Evolutionary conservation across 2,888 invertebrate species (phyloP).

Genomic region (Stenchaetothrips biformis): DNA sequence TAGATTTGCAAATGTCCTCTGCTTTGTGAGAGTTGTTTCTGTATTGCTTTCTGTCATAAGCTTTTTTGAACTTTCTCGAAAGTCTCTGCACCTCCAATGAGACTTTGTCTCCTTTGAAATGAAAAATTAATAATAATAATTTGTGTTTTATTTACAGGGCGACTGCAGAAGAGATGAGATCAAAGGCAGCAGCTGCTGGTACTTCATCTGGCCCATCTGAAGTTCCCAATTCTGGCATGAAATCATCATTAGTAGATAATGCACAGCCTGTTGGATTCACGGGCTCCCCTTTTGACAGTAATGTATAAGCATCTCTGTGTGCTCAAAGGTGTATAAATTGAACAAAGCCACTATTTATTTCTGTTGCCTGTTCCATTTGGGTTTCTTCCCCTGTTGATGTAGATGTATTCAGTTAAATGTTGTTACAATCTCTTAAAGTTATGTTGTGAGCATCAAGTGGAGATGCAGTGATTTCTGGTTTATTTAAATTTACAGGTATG

Average conservation of each 20-base stretch:
- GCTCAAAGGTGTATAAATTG: conserved; percentile 1
- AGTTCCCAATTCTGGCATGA: conserved; percentile 55
- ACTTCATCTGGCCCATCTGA: conserved; percentile 31
- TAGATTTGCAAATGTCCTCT: too few relatives aligned
- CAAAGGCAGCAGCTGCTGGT: conserved; percentile 43
- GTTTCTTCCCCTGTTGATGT: background rate
- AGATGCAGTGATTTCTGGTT: background rate
- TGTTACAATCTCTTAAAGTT: background rate
- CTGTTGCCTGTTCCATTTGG: background rate
- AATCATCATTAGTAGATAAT: conserved; percentile 72
- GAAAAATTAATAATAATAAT: conserved; percentile 2
- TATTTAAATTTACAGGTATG: background rate
- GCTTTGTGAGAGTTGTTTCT: too few relatives aligned
- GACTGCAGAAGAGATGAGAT: conserved; percentile 72
- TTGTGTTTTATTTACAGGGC: conserved; percentile 55
- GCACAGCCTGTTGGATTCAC: conserved; percentile 75
- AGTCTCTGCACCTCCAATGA: background rate
- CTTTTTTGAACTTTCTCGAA: background rate
- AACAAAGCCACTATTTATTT: conserved; percentile 14
- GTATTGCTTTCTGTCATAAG: background rate
- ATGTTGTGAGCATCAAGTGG: background rate
- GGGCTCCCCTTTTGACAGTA: conserved; percentile 51
- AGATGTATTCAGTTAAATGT: background rate
- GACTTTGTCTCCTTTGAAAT: background rate
- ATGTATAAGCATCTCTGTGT: conserved; percentile 2